Conservation (phyloP, 1,140 invertebrate species). For the Zaprionus ghesquierei region DNA sequence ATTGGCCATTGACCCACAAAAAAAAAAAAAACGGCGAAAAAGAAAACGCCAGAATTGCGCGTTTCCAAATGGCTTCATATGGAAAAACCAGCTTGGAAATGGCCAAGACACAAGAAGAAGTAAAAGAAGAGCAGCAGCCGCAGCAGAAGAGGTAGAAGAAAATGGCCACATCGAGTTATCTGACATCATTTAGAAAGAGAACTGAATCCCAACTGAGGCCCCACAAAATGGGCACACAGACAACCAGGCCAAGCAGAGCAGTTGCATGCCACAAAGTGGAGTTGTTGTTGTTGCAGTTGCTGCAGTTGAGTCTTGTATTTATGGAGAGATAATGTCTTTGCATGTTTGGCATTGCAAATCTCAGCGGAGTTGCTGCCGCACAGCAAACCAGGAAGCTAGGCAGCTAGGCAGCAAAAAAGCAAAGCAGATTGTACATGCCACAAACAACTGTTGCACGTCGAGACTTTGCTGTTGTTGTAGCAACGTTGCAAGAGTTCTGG, state of each 20-base stretch:
- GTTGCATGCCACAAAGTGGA: not conserved
- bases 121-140: not conserved
- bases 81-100: conserved; percentile 54
- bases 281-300: conserved; percentile 10
- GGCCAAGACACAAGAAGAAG: not conserved
- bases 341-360: conserved; percentile 69
- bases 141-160: not conserved
- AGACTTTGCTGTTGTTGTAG: too few species aligned
- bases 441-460: conserved; percentile 24
- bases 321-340: conserved; percentile 75
- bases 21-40: conserved; percentile 40
- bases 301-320: conserved; percentile 24
- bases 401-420: not conserved
- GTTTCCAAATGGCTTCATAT: conserved; percentile 10
- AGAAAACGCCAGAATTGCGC: conserved; percentile 27
- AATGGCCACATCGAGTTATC: conserved; percentile 24
- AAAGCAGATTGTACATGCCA: conserved; percentile 14
- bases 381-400: conserved; percentile 59
- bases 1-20: conserved; percentile 63
- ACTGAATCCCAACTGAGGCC: conserved; percentile 6
- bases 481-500: too few species aligned
- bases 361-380: conserved; percentile 24
- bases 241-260: conserved; percentile 32
- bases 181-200: conserved; percentile 63
- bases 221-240: not conserved